A percentile compares a stretch with the other conserved stretches of the same genome.
These are phyloP conservation scores for Brachirus orientalis DNA, from an alignment of 2,113 vertebrate genomes.

Conservation along the genomic window DNA sequence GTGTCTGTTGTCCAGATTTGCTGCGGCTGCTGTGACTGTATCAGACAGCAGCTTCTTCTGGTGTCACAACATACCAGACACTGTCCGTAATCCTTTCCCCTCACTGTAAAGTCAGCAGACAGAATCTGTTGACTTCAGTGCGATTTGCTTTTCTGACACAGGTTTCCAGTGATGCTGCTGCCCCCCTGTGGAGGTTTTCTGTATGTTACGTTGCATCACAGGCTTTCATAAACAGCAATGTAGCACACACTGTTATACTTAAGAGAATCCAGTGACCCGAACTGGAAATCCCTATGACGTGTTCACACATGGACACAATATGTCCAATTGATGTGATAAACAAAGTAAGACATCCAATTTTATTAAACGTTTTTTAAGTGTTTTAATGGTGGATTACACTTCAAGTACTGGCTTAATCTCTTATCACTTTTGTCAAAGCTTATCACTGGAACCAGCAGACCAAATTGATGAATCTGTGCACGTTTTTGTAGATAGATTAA, in stretches of 20 bases:
- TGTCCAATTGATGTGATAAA: no score
- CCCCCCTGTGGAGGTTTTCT: slow-evolving; percentile 57
- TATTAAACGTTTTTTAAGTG: no score
- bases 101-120: background rate
- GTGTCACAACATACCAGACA: slow-evolving; percentile 6
- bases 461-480: no score
- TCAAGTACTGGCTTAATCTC: no score
- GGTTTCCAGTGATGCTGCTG: slow-evolving; percentile 25
- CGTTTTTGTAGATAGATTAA: background rate
- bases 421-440: no score
- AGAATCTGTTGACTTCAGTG: background rate
- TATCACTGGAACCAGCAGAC: no score
- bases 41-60: background rate
- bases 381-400: no score
- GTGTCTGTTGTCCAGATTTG: slow-evolving; percentile 23
- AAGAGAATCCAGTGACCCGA: no score
- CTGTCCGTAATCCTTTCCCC: background rate
- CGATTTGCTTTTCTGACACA: background rate
- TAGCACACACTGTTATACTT: no score
- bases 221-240: slow-evolving; percentile 48
- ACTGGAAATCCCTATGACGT: no score
- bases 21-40: slow-evolving; percentile 10
- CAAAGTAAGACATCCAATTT: no score
- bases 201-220: slow-evolving; percentile 35
- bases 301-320: no score